Conservation (phyloP, 2,888 invertebrate species). For the Cotesia congregata region DNA sequence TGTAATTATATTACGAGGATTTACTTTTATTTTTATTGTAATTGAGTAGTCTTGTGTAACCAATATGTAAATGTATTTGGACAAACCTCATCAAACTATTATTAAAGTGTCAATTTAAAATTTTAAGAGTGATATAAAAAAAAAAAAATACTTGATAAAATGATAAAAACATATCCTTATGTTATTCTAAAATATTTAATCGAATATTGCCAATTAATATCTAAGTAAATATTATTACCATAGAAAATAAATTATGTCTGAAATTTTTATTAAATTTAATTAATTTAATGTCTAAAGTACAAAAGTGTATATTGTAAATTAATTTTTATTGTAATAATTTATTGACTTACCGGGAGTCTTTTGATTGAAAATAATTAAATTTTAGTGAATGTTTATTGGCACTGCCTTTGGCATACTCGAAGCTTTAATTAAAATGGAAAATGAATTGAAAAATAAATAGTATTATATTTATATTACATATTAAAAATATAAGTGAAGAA, state of each 20-base stretch:
- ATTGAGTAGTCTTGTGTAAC: no score
- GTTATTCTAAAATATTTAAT: background rate
- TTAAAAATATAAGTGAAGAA: constrained; percentile 18
- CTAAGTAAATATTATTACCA: background rate
- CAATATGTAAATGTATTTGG: no score
- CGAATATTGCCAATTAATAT: background rate
- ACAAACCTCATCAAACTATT: no score
- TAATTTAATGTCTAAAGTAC: no score
- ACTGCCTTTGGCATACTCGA: constrained; percentile 4
- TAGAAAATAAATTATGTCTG: background rate
- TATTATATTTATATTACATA: background rate
- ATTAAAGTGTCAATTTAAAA: no score
- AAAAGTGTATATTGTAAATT: no score
- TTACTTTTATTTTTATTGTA: no score
- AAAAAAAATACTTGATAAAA: background rate
- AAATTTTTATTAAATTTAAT: no score
- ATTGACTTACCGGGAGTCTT: no score
- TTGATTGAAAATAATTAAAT: no score
- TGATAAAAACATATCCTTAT: background rate
- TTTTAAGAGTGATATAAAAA: background rate
- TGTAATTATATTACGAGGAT: no score
- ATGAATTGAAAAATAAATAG: background rate
- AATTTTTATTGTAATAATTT: no score
- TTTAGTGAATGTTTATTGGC: background rate
- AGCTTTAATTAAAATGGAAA: constrained; percentile 10